Conservation (phyloP, 2,797 vertebrate genomes). For the Heterohyrax brucei region DNA sequence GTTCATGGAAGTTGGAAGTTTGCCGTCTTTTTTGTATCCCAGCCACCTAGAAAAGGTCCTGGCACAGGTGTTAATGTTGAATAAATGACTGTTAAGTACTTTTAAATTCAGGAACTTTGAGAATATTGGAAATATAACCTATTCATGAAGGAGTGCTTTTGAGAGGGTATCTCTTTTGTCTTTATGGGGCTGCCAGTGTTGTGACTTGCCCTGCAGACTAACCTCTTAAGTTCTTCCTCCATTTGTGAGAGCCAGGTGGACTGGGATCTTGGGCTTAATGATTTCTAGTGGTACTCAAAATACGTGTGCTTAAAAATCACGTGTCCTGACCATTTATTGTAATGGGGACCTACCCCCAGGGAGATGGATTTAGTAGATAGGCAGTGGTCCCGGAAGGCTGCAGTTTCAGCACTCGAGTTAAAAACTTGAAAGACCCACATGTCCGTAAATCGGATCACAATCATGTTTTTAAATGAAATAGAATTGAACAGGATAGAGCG, state of each 20-base stretch:
- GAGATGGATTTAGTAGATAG: constrained; percentile 22
- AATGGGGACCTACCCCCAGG: neutral
- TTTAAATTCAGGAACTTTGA: neutral
- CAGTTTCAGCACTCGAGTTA: constrained; percentile 2
- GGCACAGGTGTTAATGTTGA: constrained; percentile 9
- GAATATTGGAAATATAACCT: neutral
- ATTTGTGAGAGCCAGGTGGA: neutral
- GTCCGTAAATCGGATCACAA: neutral
- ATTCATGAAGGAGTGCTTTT: neutral
- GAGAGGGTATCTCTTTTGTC: neutral
- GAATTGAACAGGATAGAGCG: neutral
- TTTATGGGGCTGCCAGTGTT: neutral
- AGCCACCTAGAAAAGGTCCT: neutral
- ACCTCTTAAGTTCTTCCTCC: neutral
- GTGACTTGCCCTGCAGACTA: neutral
- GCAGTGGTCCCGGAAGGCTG: neutral
- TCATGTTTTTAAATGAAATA: neutral
- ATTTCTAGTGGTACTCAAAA: neutral
- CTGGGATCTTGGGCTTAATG: neutral
- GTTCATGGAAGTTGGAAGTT: neutral
- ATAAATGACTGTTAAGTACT: constrained; percentile 11
- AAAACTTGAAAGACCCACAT: neutral
- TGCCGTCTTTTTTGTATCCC: neutral
- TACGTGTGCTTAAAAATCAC: neutral
- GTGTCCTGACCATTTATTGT: neutral